phyloP scores from a whole-genome alignment of 2,797 vertebrate species.

The Scolopax bukidnonensis region DNA sequence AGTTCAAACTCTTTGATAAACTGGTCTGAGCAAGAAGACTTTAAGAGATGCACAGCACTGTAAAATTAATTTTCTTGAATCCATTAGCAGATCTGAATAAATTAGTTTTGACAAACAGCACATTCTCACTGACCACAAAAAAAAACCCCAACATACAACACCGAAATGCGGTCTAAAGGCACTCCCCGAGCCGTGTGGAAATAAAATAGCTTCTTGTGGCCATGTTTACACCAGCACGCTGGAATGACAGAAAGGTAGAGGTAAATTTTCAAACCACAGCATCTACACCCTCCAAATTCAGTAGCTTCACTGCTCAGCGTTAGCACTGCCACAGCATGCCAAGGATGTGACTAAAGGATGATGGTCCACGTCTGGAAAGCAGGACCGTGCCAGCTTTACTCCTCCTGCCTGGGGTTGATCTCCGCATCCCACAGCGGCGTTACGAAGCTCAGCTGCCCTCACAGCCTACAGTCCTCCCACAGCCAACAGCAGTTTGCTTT shows the following conservation, averaged over 20 bases:
- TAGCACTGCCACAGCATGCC: not conserved
- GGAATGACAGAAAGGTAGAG: not conserved
- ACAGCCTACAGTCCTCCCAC: not conserved
- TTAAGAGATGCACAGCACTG: not conserved
- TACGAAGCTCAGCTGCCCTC: not conserved
- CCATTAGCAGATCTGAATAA: not conserved
- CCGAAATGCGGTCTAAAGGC: not conserved
- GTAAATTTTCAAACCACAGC: not conserved
- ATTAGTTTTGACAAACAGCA: not conserved
- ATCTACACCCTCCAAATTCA: not conserved
- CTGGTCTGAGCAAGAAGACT: not conserved
- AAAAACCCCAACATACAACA: not conserved
- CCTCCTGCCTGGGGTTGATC: fast-evolving
- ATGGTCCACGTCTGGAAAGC: not conserved
- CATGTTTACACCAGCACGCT: not conserved
- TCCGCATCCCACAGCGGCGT: not conserved
- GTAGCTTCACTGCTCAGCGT: not conserved
- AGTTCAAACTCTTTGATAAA: not conserved
- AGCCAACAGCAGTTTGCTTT: not conserved
- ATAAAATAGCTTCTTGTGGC: not conserved
- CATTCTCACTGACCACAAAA: not conserved
- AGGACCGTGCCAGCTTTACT: fast-evolving
- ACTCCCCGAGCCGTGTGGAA: not conserved
- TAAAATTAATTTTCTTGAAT: not conserved
- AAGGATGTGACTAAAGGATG: not conserved